phyloP scores from a whole-genome alignment of 2,888 invertebrate genomes.

The Cotesia congregata region DNA sequence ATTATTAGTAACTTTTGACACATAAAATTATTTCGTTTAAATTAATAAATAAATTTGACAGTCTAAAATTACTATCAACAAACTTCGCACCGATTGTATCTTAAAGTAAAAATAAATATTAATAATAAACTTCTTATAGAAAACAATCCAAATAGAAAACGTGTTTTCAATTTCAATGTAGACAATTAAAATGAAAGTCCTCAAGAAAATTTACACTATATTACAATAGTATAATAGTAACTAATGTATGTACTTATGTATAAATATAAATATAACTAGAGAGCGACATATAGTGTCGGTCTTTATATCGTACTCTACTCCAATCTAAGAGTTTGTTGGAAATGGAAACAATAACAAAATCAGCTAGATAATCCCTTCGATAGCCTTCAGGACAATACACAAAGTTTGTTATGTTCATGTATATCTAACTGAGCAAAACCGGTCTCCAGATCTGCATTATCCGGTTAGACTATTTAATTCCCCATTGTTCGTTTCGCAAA shows the following conservation, averaged over 20 bases:
- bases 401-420: background rate
- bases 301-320: background rate
- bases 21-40: background rate
- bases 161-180: background rate
- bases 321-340: background rate
- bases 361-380: slow-evolving; percentile 24
- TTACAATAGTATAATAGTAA: too few relatives aligned
- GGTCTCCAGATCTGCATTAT: slow-evolving; percentile 38
- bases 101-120: background rate
- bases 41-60: too few relatives aligned
- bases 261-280: too few relatives aligned
- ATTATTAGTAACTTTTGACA: slow-evolving; percentile 19
- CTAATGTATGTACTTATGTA: too few relatives aligned
- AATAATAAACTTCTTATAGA: background rate
- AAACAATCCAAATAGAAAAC: background rate
- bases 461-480: slow-evolving; percentile 33
- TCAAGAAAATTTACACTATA: background rate
- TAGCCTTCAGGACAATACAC: slow-evolving; percentile 28
- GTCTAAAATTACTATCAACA: too few relatives aligned
- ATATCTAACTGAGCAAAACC: slow-evolving; percentile 31
- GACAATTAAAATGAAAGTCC: background rate
- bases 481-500: slow-evolving; percentile 24
- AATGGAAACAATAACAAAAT: slow-evolving; percentile 16
- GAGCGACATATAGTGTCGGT: too few relatives aligned
- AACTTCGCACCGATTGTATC: background rate